Base-by-base conservation (phyloP, 2,888 invertebrate genomes). In the Melanotus villosus region DNA sequence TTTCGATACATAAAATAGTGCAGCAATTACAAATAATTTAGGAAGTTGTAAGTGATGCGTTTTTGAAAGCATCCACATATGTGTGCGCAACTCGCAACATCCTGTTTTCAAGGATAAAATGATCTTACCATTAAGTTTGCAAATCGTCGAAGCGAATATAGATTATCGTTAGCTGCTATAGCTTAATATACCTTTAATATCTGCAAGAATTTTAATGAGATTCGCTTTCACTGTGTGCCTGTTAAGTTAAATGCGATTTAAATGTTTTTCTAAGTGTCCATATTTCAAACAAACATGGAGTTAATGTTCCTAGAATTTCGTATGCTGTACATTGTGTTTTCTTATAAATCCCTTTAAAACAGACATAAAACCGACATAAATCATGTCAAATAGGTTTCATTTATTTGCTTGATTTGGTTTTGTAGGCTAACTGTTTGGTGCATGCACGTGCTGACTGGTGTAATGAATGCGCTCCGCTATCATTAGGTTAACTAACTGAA, bases 281-380 rank as follows among this genome's bases (percentile, higher is more conserved):
- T 58, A 58, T 65, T 65, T 57, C 58, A 65, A 65, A 65, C 65
- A 57, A 65, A 65, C 65, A 57, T 47, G 58, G 45, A 65, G 26
- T 58, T 65, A 57, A 45, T 57, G 47, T 65, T 65, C 57, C 32
- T 45, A 47, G 45, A 64, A 65, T 56, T 65, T 21, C 23, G 16
- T 19, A 30, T 12, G 30, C 16, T 41, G 16, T 56, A 36, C 34
- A 58, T 26, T 16, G 23, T 26, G 47, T 57, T 57, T 65, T 65
- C 47, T 65, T 65, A 57, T 47, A 57, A 65, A 65, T 58, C 58
- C 52, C 26, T 34, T 34, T 7, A 34, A 65, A 57, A 45, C 30
- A 57, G 56, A 65, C 65, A 57, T 57, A 65, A 65, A 65, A 65
- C 38, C 21, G 32, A 26, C 58, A 65, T 58, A 65, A 65, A 65